Conservation (phyloP, 2,888 invertebrate species). For the Orgyia antiqua region DNA sequence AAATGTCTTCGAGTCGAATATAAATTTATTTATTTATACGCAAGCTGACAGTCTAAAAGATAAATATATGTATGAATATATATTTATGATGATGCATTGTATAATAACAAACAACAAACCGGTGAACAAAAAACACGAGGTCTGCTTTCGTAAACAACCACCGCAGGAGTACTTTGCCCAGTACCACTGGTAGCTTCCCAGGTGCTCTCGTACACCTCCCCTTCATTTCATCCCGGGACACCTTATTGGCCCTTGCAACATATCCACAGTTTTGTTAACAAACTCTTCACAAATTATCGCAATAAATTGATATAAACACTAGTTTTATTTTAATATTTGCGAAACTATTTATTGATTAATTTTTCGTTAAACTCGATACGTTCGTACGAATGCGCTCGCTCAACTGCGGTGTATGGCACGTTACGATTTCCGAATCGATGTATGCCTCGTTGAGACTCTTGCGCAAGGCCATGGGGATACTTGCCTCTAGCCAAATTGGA, state of each 20-base stretch:
- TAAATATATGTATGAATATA: too few relatives aligned
- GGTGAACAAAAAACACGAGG: conserved; percentile 79
- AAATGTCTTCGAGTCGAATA: too few relatives aligned
- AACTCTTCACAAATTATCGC: conserved; percentile 24
- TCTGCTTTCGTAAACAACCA: conserved; percentile 82
- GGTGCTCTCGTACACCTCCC: conserved; percentile 41
- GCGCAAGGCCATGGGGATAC: conserved; percentile 51
- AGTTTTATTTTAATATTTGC: conserved; percentile 6
- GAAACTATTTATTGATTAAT: conserved; percentile 1
- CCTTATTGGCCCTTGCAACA: conserved; percentile 22
- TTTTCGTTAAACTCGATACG: conserved; percentile 21
- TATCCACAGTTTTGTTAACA: conserved; percentile 25
- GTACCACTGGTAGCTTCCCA: conserved; percentile 55
- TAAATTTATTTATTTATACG: too few relatives aligned
- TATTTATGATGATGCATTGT: too few relatives aligned
- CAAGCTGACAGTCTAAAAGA: too few relatives aligned
- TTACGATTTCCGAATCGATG: conserved; percentile 11
- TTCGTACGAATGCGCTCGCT: conserved; percentile 31
- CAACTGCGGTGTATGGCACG: conserved; percentile 23
- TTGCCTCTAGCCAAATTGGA: conserved; percentile 37
- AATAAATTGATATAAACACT: conserved; percentile 6
- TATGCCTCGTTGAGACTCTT: conserved; percentile 33
- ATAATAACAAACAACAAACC: conserved; percentile 63
- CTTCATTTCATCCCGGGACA: conserved; percentile 60
- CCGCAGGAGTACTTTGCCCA: conserved; percentile 77